Evolutionary conservation across 1,140 invertebrate genomes (phyloP).

Genomic region (Eufriesea mexicana): DNA sequence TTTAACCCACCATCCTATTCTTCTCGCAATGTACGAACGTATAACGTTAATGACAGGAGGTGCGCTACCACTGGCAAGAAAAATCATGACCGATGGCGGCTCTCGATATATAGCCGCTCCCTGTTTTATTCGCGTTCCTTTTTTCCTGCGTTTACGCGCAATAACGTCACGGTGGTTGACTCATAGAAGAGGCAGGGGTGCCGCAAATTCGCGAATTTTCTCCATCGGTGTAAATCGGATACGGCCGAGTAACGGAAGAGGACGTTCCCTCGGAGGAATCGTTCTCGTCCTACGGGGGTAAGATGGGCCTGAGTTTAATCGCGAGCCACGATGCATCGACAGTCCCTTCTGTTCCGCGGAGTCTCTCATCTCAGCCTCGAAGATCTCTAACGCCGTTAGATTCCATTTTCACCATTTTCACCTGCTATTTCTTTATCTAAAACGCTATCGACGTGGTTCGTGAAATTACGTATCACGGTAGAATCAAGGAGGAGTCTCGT

Average conservation of each 20-base stretch:
- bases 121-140: slow-evolving; percentile 27
- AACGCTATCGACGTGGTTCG: not conserved
- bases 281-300: too few relatives aligned
- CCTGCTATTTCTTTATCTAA: not conserved
- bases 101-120: not conserved
- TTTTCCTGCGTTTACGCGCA: not conserved
- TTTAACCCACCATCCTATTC: slow-evolving; percentile 49
- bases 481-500: slow-evolving; percentile 38
- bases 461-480: slow-evolving; percentile 31
- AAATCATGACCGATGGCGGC: slow-evolving; percentile 42
- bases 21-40: slow-evolving; percentile 36
- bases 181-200: not conserved
- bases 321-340: not conserved
- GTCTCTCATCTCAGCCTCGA: not conserved
- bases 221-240: not conserved
- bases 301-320: not conserved
- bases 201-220: not conserved
- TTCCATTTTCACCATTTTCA: not conserved
- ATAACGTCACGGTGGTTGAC: not conserved
- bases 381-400: not conserved
- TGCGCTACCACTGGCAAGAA: slow-evolving; percentile 33
- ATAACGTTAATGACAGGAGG: slow-evolving; percentile 52
- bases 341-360: not conserved
- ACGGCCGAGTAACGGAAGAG: not conserved
- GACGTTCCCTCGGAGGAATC: not conserved